Evolutionary conservation across 1,140 invertebrate species (phyloP).

Genomic region (Cydia pomonella): DNA sequence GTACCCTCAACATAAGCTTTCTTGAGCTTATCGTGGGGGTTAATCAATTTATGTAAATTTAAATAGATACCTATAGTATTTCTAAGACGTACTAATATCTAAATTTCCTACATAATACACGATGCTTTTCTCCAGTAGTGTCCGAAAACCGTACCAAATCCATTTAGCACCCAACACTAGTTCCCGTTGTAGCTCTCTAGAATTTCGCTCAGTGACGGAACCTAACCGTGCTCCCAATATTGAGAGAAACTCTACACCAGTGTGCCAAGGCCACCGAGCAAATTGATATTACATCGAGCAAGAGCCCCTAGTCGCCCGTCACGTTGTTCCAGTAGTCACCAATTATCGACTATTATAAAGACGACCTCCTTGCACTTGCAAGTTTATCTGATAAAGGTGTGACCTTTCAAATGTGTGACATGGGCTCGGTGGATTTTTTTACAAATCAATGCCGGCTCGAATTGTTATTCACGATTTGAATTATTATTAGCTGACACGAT

Average conservation of each 20-base stretch:
- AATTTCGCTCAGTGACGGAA: slow-evolving; percentile 7
- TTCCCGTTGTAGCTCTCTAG: slow-evolving; percentile 39
- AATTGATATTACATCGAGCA: slow-evolving; percentile 75
- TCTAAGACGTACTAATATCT: too few species aligned
- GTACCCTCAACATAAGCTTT: too few species aligned
- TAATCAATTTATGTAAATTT: too few species aligned
- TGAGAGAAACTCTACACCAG: slow-evolving; percentile 69
- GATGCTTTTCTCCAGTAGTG: not conserved
- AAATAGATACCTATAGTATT: too few species aligned
- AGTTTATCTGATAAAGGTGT: slow-evolving; percentile 20
- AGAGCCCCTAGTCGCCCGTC: slow-evolving; percentile 64
- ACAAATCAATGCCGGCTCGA: slow-evolving; percentile 13
- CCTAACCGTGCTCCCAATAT: slow-evolving; percentile 59
- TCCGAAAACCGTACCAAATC: not conserved
- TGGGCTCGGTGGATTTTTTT: slow-evolving; percentile 10
- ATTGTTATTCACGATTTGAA: not conserved
- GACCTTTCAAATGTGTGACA: not conserved
- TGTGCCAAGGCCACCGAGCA: slow-evolving; percentile 73
- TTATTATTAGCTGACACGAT: too few species aligned
- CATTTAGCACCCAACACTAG: not conserved
- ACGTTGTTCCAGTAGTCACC: slow-evolving; percentile 55
- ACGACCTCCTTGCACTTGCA: slow-evolving; percentile 32
- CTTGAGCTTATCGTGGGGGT: too few species aligned
- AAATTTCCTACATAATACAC: not conserved
- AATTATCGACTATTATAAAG: slow-evolving; percentile 59